phyloP scores from a whole-genome alignment of 2,888 invertebrate species.

The Hoplodrina blanda region DNA sequence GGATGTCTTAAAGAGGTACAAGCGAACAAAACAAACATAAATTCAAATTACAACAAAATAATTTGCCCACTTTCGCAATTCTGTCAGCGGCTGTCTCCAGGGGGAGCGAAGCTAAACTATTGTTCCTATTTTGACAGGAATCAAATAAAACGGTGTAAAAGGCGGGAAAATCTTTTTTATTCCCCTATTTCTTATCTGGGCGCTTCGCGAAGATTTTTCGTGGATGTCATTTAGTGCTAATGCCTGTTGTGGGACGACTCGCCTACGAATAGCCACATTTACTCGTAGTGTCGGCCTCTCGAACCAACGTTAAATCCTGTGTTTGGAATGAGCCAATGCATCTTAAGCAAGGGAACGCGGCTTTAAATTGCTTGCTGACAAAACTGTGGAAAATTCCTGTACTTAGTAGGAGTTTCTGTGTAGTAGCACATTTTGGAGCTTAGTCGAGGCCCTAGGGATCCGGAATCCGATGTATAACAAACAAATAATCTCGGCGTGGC shows the following conservation, averaged over 20 bases:
- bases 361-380: constrained; percentile 82
- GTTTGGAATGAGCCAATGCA: constrained; percentile 89
- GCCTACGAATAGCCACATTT: constrained; percentile 89
- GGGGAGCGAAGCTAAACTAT: constrained; percentile 42
- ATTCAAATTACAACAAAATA: constrained; percentile 50
- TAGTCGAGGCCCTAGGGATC: constrained; percentile 55
- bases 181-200: constrained; percentile 82
- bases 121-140: constrained; percentile 66
- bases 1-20: neutral
- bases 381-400: constrained; percentile 73
- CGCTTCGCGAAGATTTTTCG: constrained; percentile 84
- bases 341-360: constrained; percentile 85
- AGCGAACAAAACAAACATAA: constrained; percentile 23
- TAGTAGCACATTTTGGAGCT: constrained; percentile 67
- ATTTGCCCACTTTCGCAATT: constrained; percentile 31
- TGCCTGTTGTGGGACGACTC: constrained; percentile 85
- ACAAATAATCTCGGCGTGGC: constrained; percentile 50
- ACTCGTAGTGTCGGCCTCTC: constrained; percentile 78
- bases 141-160: constrained; percentile 73
- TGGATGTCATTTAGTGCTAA: constrained; percentile 90
- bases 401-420: constrained; percentile 66
- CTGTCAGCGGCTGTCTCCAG: constrained; percentile 33
- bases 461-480: constrained; percentile 42
- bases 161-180: constrained; percentile 80
- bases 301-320: constrained; percentile 85